Conservation (phyloP, 2,888 invertebrate genomes). For the Syrista parreyssii region DNA sequence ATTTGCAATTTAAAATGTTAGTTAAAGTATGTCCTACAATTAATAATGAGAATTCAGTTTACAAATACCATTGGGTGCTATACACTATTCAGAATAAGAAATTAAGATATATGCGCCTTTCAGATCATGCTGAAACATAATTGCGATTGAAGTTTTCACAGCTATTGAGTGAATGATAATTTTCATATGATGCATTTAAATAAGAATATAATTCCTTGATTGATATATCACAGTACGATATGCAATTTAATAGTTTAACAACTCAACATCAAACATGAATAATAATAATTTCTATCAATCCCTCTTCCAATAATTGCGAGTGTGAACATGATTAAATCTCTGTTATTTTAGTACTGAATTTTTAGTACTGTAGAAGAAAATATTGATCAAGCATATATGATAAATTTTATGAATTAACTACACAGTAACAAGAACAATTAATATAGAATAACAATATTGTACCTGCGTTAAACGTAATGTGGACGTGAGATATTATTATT, state of each 20-base stretch:
- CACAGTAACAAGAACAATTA: too few species aligned
- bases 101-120: not conserved
- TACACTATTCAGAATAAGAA: not conserved
- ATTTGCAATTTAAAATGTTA: not conserved
- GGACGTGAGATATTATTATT: not conserved
- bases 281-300: too few species aligned
- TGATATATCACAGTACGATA: not conserved
- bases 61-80: not conserved
- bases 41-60: not conserved
- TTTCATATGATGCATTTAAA: not conserved
- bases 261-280: too few species aligned
- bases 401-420: not conserved
- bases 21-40: not conserved
- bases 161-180: not conserved
- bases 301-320: not conserved
- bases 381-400: not conserved
- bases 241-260: not conserved
- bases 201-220: not conserved
- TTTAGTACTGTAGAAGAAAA: not conserved
- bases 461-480: not conserved
- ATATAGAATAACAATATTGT: not conserved
- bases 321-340: not conserved
- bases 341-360: not conserved
- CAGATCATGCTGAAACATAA: not conserved
- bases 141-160: not conserved